Percentiles rank a stretch among this genome's conserved stretches.
Conservation (phyloP, 2,888 invertebrate genomes). For the Lithophane semibrunnea region DNA sequence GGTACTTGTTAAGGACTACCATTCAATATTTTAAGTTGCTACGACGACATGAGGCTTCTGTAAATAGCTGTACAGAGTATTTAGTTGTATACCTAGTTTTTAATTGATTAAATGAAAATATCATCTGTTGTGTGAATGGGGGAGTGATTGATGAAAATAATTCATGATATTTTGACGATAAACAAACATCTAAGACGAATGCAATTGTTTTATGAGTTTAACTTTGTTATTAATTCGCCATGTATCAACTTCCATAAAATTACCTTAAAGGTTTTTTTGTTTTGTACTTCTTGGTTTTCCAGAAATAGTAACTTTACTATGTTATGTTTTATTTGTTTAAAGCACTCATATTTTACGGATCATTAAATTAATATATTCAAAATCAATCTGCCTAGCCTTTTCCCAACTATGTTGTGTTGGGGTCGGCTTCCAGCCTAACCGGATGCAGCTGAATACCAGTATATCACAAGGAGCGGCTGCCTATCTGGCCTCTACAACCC, state of each 20-base stretch:
- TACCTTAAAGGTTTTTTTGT: not conserved
- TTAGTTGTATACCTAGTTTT: not conserved
- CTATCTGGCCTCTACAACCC: no score
- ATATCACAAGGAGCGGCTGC: no score
- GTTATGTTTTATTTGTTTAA: not conserved
- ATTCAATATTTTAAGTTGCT: not conserved
- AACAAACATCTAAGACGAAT: not conserved
- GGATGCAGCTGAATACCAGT: no score
- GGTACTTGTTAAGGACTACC: no score
- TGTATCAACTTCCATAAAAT: not conserved
- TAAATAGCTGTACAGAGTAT: not conserved
- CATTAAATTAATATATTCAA: not conserved
- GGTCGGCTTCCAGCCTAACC: no score
- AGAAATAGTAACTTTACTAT: not conserved
- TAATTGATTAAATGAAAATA: not conserved
- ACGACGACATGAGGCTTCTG: not conserved
- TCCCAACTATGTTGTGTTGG: no score
- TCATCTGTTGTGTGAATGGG: not conserved
- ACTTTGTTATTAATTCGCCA: not conserved
- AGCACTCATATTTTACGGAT: constrained; percentile 2
- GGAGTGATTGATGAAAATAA: not conserved
- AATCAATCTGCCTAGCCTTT: no score
- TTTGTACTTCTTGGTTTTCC: not conserved
- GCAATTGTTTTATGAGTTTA: not conserved
- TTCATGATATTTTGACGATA: not conserved